Evolutionary conservation across 2,888 invertebrate genomes (phyloP).

Genomic region (Ennomos erosarius): DNA sequence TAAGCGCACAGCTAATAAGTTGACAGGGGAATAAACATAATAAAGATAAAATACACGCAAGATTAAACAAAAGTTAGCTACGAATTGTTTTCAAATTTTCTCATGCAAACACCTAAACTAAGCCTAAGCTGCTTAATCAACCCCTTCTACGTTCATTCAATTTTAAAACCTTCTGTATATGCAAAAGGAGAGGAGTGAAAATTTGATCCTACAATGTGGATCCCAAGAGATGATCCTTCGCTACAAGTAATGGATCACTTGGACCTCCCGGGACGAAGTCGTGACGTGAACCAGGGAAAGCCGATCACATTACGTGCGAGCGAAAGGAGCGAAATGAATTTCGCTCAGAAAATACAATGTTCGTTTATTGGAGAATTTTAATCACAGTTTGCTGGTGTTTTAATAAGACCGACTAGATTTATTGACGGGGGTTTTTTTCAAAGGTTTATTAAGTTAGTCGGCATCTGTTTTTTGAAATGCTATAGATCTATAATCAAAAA

Average conservation of each 20-base stretch:
- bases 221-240: constrained; percentile 35
- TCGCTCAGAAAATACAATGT: constrained; percentile 18
- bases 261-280: constrained; percentile 22
- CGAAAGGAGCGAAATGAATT: constrained; percentile 16
- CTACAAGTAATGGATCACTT: constrained; percentile 42
- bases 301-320: constrained; percentile 29
- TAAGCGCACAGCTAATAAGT: too few relatives aligned
- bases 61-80: too few relatives aligned
- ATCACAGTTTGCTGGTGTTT: constrained; percentile 11
- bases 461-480: too few relatives aligned
- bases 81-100: constrained; percentile 13
- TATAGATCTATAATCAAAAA: too few relatives aligned
- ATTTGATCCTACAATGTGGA: constrained; percentile 33
- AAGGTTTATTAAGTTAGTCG: background rate
- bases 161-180: constrained; percentile 30
- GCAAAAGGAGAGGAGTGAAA: constrained; percentile 33
- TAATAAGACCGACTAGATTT: constrained; percentile 17
- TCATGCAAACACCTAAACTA: constrained; percentile 19
- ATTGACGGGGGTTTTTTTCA: constrained; percentile 11
- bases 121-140: constrained; percentile 22
- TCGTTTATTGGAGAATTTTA: constrained; percentile 17
- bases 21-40: too few relatives aligned
- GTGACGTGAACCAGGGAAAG: constrained; percentile 33
- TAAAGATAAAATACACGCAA: too few relatives aligned
- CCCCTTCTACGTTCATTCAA: constrained; percentile 21